Evolutionary conservation across 1,140 invertebrate species (phyloP), one percentile per base, ranked within the genome.

Genomic region (Leptoteleia sp.): DNA sequence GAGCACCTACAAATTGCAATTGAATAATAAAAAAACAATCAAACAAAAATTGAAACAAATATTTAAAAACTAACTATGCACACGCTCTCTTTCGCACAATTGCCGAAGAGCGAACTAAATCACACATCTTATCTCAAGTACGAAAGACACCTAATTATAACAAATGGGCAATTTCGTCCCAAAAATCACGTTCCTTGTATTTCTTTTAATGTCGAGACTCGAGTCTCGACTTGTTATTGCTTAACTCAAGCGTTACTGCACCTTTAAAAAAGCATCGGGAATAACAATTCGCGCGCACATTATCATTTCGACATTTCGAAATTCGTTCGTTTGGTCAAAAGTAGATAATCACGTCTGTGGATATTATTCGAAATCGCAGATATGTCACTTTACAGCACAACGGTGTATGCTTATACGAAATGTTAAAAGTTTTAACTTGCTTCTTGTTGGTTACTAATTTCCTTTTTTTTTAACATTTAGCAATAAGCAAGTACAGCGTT

Each of bases 1-100:
- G 16, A 77, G 79, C 77, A 80, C 80, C 81, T 80, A 77, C 38
- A 77, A 77, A 62, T 67, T 55, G 37, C 64, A 57, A 55, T 57
- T 45, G 42, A 79, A 71, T 52, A 57, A 81, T 38, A 17, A 2
- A 50, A 43, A 9, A n/a, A n/a, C n/a, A n/a, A n/a, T n/a, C 19
- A 16, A 57, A 8, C 45, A 11, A 38, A 52, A 27, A 57, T 29
- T 22, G 2, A 38, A 50, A n/a, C n/a, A n/a, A n/a, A 4, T 37
- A 37, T 5, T 47, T 40, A 12, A 75, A 82, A 76, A 54, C 75
- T 81, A 82, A 52, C 59, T 80, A 80, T 55, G 37, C 55, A 72
- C 55, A 61, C 38, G 38, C 43, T n/a, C 59, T 31, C 19, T 42
- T 48, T 65, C 43, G 42, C 33, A 35, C 12, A 48, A 33, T 17